Base-by-base conservation (phyloP, 1,140 invertebrate genomes). In the Eueides isabella region DNA sequence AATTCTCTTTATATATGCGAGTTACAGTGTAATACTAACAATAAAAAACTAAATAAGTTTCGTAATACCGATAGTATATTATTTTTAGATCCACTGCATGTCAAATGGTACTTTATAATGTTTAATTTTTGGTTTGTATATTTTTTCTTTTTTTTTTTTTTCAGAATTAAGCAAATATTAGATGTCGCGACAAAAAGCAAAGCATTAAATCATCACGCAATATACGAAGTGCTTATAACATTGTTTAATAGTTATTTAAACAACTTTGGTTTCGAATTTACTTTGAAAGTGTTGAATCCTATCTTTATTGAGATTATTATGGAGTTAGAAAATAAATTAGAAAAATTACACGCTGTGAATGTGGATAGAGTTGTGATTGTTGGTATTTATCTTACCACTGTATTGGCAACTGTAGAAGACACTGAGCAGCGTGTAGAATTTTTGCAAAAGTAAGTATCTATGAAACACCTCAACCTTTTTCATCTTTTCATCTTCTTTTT, bases 391-490 rank as follows among this genome's bases (percentile, higher is more conserved):
- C 80, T 92, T n/a, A 87, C 84, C 2, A 85, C 90, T 1, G 72
- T 94, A 35, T 82, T 92, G 41, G 73, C 86, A 29, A 76, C 79
- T 0, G 38, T 83, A 5, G 86, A 88, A n/a, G 80, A 90, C 31
- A 75, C 74, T 2, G 67, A 75, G 11, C 82, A 90, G 69, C 81
- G 86, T 30, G 83, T 71, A 2, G 90, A 90, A 55, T 89, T 91
- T 82, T 85, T 94, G 61, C 91, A 94, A 79, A 94, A 92, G 93
- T 94, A 85, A 86, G 87, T 90, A 61, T 61, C n/a, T n/a, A n/a
- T n/a, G n/a, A n/a, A n/a, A n/a, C n/a, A n/a, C n/a, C n/a, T n/a
- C n/a, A n/a, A n/a, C n/a, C n/a, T n/a, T n/a, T n/a, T n/a, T n/a
- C n/a, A n/a, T n/a, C n/a, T n/a, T n/a, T n/a, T n/a, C n/a, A n/a